phyloP scores from a whole-genome alignment of 2,113 vertebrate genomes.

The Cottus gobio region DNA sequence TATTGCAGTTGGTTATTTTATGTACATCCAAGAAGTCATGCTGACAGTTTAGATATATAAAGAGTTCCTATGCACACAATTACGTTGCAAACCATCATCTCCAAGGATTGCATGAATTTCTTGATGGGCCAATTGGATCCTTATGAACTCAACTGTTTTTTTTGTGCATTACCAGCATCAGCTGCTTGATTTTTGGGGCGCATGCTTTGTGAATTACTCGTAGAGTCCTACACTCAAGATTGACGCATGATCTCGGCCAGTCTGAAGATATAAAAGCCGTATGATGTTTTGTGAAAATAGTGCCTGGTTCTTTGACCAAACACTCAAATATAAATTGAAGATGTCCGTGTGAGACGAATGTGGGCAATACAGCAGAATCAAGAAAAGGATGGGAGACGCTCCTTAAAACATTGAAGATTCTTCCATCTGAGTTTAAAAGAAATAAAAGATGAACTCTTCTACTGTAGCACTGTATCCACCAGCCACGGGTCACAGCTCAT shows the following conservation, averaged over 20 bases:
- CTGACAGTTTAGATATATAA: too few species aligned
- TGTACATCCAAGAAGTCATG: not conserved
- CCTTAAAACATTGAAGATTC: not conserved
- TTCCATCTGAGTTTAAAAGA: not conserved
- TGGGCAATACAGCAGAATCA: not conserved
- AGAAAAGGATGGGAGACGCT: not conserved
- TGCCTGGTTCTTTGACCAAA: not conserved
- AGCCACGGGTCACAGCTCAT: slow-evolving; percentile 24
- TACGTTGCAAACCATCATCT: not conserved
- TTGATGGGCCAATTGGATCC: not conserved
- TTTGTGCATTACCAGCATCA: not conserved
- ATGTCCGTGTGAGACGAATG: not conserved
- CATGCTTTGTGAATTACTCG: not conserved
- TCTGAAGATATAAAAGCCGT: not conserved
- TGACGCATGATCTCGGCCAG: not conserved
- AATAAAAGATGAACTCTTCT: not conserved
- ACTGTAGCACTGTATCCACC: slow-evolving; percentile 5
- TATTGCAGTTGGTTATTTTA: not conserved
- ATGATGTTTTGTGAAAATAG: not conserved
- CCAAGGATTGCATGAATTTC: not conserved
- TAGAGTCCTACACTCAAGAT: not conserved
- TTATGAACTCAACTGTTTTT: not conserved
- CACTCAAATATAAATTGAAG: not conserved
- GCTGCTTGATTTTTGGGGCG: not conserved
- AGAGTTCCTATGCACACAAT: not conserved